Evolutionary conservation across 2,888 invertebrate species (phyloP).

Genomic region (Byasa hedistus): DNA sequence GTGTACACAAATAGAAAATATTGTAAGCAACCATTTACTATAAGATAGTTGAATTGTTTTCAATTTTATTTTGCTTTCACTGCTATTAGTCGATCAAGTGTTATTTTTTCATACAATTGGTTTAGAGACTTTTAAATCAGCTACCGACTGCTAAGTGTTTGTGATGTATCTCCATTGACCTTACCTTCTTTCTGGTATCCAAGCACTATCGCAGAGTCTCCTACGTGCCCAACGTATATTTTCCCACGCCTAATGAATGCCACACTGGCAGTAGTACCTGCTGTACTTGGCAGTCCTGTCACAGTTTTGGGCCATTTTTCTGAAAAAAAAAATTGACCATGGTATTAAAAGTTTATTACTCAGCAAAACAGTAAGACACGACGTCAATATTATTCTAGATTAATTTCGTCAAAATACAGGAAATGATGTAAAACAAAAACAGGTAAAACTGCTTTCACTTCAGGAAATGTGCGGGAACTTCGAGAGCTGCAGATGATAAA

Average conservation of each 20-base stretch:
- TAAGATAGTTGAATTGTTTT: too few species aligned
- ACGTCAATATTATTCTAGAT: background rate
- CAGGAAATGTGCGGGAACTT: constrained; percentile 54
- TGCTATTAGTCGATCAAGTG: too few species aligned
- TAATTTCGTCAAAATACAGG: constrained; percentile 55
- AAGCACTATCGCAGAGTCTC: constrained; percentile 97
- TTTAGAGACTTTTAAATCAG: too few species aligned
- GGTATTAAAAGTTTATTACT: constrained; percentile 1
- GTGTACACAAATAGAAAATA: too few species aligned
- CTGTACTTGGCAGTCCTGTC: constrained; percentile 96
- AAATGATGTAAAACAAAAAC: constrained; percentile 58
- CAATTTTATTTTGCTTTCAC: too few species aligned
- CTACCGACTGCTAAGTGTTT: too few species aligned
- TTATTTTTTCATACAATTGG: too few species aligned
- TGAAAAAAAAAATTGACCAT: constrained; percentile 54
- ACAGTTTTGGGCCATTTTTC: constrained; percentile 98
- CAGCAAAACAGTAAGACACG: background rate
- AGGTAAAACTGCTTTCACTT: constrained; percentile 75
- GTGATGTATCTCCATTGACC: constrained; percentile 29
- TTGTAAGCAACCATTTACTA: too few species aligned
- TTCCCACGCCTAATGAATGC: constrained; percentile 96
- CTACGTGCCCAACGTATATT: constrained; percentile 98
- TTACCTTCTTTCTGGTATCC: constrained; percentile 87
- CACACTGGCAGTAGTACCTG: constrained; percentile 97
- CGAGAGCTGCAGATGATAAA: constrained; percentile 39